phyloP scores from a whole-genome alignment of 2,888 invertebrate species.

The Clepsis dumicolana region DNA sequence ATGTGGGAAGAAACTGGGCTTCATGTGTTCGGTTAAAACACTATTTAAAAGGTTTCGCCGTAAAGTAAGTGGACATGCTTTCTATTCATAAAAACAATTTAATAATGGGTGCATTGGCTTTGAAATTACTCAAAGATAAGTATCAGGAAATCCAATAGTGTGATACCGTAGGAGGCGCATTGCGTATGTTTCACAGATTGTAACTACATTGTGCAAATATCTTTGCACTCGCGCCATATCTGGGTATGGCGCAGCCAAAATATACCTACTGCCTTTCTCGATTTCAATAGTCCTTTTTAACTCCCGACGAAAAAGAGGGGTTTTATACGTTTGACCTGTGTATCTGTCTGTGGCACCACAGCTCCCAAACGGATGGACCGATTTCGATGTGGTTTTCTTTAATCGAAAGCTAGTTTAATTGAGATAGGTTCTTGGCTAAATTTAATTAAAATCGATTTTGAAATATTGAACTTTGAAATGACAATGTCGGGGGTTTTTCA shows the following conservation, averaged over 20 bases:
- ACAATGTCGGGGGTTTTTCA: too few relatives aligned
- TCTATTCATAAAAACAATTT: background rate
- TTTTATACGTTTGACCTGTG: too few relatives aligned
- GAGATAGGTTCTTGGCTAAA: too few relatives aligned
- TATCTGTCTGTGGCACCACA: too few relatives aligned
- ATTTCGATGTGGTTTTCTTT: too few relatives aligned
- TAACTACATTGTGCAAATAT: slow-evolving; percentile 2
- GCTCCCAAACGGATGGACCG: too few relatives aligned
- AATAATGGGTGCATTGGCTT: background rate
- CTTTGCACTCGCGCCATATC: slow-evolving; percentile 8
- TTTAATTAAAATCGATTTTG: too few relatives aligned
- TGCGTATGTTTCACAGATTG: slow-evolving; percentile 23
- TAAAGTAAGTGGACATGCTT: slow-evolving; percentile 50
- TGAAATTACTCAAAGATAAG: slow-evolving; percentile 8
- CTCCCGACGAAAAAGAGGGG: too few relatives aligned
- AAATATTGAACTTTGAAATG: too few relatives aligned
- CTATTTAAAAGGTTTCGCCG: slow-evolving; percentile 49
- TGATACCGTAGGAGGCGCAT: slow-evolving; percentile 13
- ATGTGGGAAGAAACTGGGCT: background rate
- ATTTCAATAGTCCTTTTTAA: background rate
- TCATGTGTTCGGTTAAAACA: slow-evolving; percentile 48
- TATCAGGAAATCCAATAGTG: background rate
- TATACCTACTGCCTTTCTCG: background rate
- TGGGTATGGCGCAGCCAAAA: background rate
- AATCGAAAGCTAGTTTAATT: too few relatives aligned